Conservation (phyloP, 92 coral and sea anemone genomes). For the Pocillopora meandrina region DNA sequence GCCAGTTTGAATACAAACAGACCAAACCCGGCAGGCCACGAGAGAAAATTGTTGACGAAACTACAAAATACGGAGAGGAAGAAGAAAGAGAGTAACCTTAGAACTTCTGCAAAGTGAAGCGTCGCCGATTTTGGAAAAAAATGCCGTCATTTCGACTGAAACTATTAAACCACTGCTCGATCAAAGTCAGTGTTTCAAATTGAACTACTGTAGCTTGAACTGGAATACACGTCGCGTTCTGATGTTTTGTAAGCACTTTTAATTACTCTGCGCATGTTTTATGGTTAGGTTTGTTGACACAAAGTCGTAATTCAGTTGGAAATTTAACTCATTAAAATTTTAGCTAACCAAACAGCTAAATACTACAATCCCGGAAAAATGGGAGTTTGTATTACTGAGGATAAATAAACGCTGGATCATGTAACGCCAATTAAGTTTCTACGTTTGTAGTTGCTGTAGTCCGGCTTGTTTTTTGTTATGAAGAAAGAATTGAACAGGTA, state of each 20-base stretch:
- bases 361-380: too few relatives aligned
- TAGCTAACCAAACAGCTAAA: too few relatives aligned
- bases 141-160: too few relatives aligned
- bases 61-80: constrained; percentile 87
- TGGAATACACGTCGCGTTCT: not conserved
- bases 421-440: too few relatives aligned
- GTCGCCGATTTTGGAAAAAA: not conserved
- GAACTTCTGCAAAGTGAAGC: constrained; percentile 20
- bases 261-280: not conserved
- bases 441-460: too few relatives aligned
- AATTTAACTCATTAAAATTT: not conserved
- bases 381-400: too few relatives aligned
- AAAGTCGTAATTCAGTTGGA: not conserved
- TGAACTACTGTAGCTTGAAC: not conserved
- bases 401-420: too few relatives aligned
- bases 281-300: not conserved
- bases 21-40: constrained; percentile 88
- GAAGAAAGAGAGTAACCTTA: constrained; percentile 30
- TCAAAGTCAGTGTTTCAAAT: not conserved
- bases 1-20: constrained; percentile 87
- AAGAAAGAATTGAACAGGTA: not conserved
- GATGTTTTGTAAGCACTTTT: not conserved
- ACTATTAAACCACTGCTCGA: too few relatives aligned
- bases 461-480: not conserved
- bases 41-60: constrained; percentile 75